Conservation (phyloP, 2,113 vertebrate genomes). For the Raja brachyura region DNA sequence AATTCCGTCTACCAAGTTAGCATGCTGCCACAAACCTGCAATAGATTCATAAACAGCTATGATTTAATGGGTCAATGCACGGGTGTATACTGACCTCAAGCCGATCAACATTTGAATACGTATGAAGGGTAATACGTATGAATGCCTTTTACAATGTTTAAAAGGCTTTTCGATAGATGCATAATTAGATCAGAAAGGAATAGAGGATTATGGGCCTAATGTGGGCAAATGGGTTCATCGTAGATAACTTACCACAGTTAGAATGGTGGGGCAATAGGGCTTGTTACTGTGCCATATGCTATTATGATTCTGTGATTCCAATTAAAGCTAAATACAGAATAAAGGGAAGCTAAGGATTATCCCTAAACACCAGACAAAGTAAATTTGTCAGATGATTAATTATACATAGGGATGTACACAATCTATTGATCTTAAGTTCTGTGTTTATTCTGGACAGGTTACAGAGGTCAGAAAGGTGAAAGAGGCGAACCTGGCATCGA, state of each 20-base stretch:
- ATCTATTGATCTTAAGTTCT: not conserved
- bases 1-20: not conserved
- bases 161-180: too few relatives aligned
- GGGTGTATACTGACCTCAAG: not conserved
- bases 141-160: too few relatives aligned
- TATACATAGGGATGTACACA: not conserved
- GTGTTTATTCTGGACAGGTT: constrained; percentile 68
- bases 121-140: too few relatives aligned
- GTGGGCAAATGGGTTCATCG: too few relatives aligned
- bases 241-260: too few relatives aligned
- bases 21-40: not conserved
- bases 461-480: constrained; percentile 94
- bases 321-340: not conserved
- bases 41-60: not conserved
- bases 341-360: not conserved
- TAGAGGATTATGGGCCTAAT: too few relatives aligned
- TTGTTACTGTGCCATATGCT: too few relatives aligned
- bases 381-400: not conserved
- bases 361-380: not conserved
- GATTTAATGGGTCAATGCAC: not conserved
- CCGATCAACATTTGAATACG: too few relatives aligned
- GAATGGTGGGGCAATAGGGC: too few relatives aligned
- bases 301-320: too few relatives aligned
- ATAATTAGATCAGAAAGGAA: too few relatives aligned
- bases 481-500: constrained; percentile 88